phyloP scores from a whole-genome alignment of 2,888 invertebrate species.

The Stictocephala bisonia region DNA sequence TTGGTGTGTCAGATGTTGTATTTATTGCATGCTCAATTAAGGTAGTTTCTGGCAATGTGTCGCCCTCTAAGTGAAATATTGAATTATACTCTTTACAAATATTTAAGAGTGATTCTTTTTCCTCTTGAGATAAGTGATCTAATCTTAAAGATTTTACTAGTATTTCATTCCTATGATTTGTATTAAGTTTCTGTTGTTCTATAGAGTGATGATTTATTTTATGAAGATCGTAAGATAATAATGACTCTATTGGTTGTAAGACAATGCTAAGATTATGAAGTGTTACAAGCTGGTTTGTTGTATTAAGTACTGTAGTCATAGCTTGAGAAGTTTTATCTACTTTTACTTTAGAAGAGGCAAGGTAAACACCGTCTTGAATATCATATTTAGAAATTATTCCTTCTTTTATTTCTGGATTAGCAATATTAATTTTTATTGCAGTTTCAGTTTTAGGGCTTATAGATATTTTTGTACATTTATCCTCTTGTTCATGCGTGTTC shows the following conservation, averaged over 20 bases:
- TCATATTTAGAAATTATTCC: neutral
- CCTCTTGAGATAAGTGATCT: constrained; percentile 57
- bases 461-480: neutral
- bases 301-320: neutral
- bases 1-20: constrained; percentile 58
- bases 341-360: neutral
- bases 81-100: constrained; percentile 54
- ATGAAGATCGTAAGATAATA: no score
- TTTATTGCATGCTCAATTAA: constrained; percentile 59
- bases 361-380: neutral
- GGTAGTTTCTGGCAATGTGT: constrained; percentile 56
- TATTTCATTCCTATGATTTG: no score
- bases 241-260: no score
- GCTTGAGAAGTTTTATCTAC: neutral
- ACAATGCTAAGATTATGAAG: no score
- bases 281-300: no score
- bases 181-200: no score
- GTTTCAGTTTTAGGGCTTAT: neutral
- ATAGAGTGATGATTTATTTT: no score
- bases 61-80: constrained; percentile 45
- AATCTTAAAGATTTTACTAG: no score
- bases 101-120: constrained; percentile 51
- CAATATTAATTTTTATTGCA: neutral
- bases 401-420: neutral
- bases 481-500: neutral